A percentile compares a stretch with the other conserved stretches of the same genome.
These are phyloP conservation scores for Spondyliosoma cantharus DNA, from an alignment of 2,797 vertebrate species.

Conservation along the genomic window DNA sequence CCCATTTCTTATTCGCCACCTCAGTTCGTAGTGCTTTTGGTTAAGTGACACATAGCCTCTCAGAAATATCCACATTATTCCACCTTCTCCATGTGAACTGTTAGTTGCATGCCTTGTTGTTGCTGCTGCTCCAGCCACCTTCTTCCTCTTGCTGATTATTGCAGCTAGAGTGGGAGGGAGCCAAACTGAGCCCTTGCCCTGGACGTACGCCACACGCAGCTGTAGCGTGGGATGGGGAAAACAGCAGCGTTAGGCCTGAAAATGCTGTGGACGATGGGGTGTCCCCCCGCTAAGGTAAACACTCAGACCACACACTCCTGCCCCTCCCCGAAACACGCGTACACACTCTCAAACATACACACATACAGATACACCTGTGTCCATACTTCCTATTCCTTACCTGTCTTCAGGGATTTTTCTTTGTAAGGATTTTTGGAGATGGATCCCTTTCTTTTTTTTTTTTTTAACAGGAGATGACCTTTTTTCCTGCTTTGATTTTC, in stretches of 20 bases:
- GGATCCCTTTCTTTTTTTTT: not conserved
- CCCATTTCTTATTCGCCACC: slow-evolving; percentile 46
- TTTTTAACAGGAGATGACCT: slow-evolving; percentile 33
- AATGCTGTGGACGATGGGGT: slow-evolving; percentile 87
- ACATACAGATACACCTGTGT: slow-evolving; percentile 48
- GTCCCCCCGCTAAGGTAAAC: slow-evolving; percentile 88
- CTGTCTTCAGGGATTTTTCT: slow-evolving; percentile 59
- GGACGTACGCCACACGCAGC: slow-evolving; percentile 86
- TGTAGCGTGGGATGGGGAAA: slow-evolving; percentile 88
- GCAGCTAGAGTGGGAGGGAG: slow-evolving; percentile 89
- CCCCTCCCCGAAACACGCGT: slow-evolving; percentile 75
- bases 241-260: slow-evolving; percentile 88
- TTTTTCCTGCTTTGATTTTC: slow-evolving; percentile 39
- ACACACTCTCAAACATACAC: slow-evolving; percentile 50
- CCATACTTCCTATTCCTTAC: slow-evolving; percentile 47
- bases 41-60: slow-evolving; percentile 75
- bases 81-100: slow-evolving; percentile 84
- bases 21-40: slow-evolving; percentile 57
- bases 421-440: slow-evolving; percentile 61
- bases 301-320: slow-evolving; percentile 85
- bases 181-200: slow-evolving; percentile 86
- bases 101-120: slow-evolving; percentile 88
- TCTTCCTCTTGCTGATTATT: slow-evolving; percentile 91
- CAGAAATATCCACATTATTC: slow-evolving; percentile 77
- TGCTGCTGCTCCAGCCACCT: slow-evolving; percentile 89